Evolutionary conservation across 2,797 vertebrate species (phyloP), one percentile per base, ranked within the genome.

Genomic region (Hoplostethus atlanticus): DNA sequence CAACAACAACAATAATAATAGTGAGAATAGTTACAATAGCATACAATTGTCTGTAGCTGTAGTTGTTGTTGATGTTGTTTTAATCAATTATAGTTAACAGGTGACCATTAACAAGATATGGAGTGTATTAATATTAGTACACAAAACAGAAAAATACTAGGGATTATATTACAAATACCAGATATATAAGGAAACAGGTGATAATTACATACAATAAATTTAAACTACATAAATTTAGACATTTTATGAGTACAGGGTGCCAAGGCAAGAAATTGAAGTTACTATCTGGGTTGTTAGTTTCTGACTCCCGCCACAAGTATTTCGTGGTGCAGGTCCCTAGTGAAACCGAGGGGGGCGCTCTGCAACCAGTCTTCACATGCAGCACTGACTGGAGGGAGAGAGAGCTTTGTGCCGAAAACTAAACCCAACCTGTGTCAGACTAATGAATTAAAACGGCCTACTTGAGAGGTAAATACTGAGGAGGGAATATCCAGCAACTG

Each of bases 371-470:
- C 83, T 93, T 84, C 77, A 78, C 78, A 86, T 75, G 90, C 87
- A 89, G 83, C 84, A 83, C 90, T 90, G 90, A 89, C 88, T 94
- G 93, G 91, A 90, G 88, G 87, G 85, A 91, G 87, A 90, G 88
- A 92, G 93, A 94, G 92, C 94, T 95, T 96, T 95, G 94, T 96
- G 94, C 92, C 79, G 94, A 94, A 93, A 95, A 95, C 94, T 95
- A 94, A 92, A 91, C 86, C 85, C 83, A 92, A 92, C 87, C 92
- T 90, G 92, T 93, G 91, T 90, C 90, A 91, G 89, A 91, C 95
- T 90, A 93, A 95, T 95, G 94, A 95, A 94, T 95, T 93, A 94
- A 94, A 95, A 92, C 92, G 89, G 91, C 89, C 92, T 84, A 71
- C 91, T 86, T 81, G 80, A 92, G 92, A 96, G 95, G 94, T 96